Conservation (phyloP, 2,113 vertebrate species). For the Eolophus roseicapilla region DNA sequence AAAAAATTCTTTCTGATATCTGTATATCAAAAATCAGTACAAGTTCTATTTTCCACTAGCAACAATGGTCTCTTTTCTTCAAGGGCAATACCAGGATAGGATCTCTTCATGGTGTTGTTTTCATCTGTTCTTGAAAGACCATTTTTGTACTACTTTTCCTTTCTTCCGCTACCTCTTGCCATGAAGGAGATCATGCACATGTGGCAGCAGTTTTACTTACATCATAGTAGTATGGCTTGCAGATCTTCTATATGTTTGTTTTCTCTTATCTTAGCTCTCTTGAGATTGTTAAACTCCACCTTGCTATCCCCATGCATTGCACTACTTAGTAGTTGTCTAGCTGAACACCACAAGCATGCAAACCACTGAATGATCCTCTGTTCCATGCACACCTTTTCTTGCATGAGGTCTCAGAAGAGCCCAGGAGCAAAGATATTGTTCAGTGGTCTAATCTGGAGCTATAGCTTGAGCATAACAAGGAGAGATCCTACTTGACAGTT, state of each 20-base stretch:
- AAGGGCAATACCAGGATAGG: neutral
- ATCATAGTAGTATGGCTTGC: neutral
- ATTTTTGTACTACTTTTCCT: neutral
- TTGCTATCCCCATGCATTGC: neutral
- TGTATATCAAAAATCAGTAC: neutral
- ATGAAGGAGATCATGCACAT: neutral
- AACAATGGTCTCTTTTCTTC: neutral
- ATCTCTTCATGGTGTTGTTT: neutral
- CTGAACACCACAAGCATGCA: neutral
- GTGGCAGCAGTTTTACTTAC: neutral
- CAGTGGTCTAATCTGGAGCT: neutral
- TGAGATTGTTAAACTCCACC: neutral
- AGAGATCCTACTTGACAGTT: neutral
- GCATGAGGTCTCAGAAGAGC: neutral
- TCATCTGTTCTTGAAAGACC: neutral
- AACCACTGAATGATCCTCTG: neutral
- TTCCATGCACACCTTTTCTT: neutral
- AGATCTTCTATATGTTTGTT: neutral
- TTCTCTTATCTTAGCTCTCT: neutral
- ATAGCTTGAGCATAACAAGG: neutral
- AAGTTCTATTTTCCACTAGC: neutral
- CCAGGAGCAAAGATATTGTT: neutral
- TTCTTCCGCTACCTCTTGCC: neutral
- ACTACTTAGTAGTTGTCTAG: neutral
- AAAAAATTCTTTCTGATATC: neutral